A percentile compares a stretch with the other conserved stretches of the same genome.
phyloP scores from a whole-genome alignment of 1,140 invertebrate species.

The Ceratoteleas bidentatus region DNA sequence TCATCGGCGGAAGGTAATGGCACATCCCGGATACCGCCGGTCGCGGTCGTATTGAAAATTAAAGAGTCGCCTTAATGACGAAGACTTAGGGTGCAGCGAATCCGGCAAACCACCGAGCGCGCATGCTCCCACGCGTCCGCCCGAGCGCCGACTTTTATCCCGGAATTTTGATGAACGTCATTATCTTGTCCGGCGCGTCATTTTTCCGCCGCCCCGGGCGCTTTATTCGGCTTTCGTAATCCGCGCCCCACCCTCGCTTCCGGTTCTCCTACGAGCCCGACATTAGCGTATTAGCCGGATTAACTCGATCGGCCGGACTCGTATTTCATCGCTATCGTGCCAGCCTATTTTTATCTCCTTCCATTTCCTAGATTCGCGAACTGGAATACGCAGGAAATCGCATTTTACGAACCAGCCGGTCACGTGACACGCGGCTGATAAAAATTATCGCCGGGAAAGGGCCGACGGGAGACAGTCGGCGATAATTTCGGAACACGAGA shows the following conservation, averaged over 20 bases:
- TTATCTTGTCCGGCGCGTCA: constrained; percentile 33
- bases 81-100: constrained; percentile 34
- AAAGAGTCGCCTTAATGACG: constrained; percentile 32
- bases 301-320: constrained; percentile 43
- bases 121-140: constrained; percentile 32
- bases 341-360: constrained; percentile 48
- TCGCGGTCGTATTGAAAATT: constrained; percentile 29
- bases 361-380: constrained; percentile 37
- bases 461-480: too few relatives aligned
- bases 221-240: constrained; percentile 31
- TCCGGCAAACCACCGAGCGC: constrained; percentile 23
- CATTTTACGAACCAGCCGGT: not conserved
- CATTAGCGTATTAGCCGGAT: constrained; percentile 40
- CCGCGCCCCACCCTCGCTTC: constrained; percentile 47
- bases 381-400: constrained; percentile 7
- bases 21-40: constrained; percentile 19
- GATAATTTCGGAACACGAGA: too few relatives aligned
- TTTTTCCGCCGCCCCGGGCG: constrained; percentile 28
- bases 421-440: too few relatives aligned
- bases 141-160: constrained; percentile 12
- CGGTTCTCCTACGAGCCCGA: constrained; percentile 49
- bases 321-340: constrained; percentile 52
- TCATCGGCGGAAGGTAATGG: constrained; percentile 4
- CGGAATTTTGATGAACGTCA: constrained; percentile 44
- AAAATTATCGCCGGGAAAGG: too few relatives aligned